These are phyloP conservation scores for Thalassoma bifasciatum DNA, from an alignment of 2,113 vertebrate genomes.

Conservation along the genomic window DNA sequence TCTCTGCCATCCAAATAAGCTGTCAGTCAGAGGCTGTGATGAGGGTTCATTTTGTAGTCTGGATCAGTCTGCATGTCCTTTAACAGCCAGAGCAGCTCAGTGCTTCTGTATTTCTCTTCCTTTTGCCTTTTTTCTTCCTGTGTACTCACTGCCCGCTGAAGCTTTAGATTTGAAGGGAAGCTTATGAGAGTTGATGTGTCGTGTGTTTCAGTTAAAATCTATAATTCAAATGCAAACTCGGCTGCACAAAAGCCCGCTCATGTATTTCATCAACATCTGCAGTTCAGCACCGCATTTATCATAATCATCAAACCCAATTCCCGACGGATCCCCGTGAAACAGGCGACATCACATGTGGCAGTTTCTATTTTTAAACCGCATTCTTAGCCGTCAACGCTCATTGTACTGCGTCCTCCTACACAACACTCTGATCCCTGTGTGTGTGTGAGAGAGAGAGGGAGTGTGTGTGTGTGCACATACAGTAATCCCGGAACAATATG, in stretches of 20 bases:
- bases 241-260: slow-evolving; percentile 37
- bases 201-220: slow-evolving; percentile 42
- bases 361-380: slow-evolving; percentile 67
- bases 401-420: slow-evolving; percentile 64
- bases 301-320: slow-evolving; percentile 67
- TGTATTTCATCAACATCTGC: slow-evolving; percentile 70
- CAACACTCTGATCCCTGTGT: slow-evolving; percentile 43
- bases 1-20: slow-evolving; percentile 64
- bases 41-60: slow-evolving; percentile 55
- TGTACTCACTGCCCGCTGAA: slow-evolving; percentile 28
- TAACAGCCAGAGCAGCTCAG: slow-evolving; percentile 30
- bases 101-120: slow-evolving; percentile 7
- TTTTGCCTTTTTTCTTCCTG: not conserved
- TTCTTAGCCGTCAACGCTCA: slow-evolving; percentile 36
- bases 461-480: slow-evolving; percentile 43
- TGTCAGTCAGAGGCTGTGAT: slow-evolving; percentile 63
- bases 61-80: slow-evolving; percentile 45
- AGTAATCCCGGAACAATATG: slow-evolving; percentile 69
- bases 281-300: slow-evolving; percentile 58
- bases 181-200: slow-evolving; percentile 20
- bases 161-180: slow-evolving; percentile 33
- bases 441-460: no score
- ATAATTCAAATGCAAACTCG: slow-evolving; percentile 59
- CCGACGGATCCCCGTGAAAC: slow-evolving; percentile 45
- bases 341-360: slow-evolving; percentile 38